Evolutionary conservation across 2,797 vertebrate species (phyloP).

Genomic region (Leuciscus waleckii): DNA sequence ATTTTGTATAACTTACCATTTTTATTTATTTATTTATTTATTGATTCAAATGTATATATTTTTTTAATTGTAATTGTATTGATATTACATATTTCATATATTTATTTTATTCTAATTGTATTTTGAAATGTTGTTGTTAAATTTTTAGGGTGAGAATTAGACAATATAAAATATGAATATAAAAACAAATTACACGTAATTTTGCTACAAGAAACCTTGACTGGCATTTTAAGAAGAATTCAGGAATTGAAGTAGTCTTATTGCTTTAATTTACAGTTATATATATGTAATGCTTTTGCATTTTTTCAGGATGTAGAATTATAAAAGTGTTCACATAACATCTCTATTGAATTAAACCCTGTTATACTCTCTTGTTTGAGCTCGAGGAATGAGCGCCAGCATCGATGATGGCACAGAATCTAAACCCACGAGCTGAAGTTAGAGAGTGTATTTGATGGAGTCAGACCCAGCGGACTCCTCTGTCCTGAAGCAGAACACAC

Average conservation of each 20-base stretch:
- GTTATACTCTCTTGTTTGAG: not conserved
- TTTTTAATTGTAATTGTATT: not conserved
- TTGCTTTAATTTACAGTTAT: not conserved
- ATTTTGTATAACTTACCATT: not conserved
- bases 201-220: not conserved
- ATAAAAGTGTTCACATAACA: too few relatives aligned
- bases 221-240: not conserved
- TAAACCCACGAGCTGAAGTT: not conserved
- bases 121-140: not conserved
- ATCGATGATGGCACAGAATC: not conserved
- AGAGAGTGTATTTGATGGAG: not conserved
- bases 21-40: not conserved
- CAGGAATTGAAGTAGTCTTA: not conserved
- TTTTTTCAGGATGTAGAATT: not conserved
- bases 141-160: not conserved
- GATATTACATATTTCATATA: not conserved
- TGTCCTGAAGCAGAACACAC: not conserved
- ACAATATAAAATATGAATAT: not conserved
- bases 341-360: too few relatives aligned
- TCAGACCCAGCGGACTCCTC: not conserved
- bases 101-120: too few relatives aligned
- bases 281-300: not conserved
- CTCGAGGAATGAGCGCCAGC: not conserved
- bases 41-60: not conserved
- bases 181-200: not conserved